Evolutionary conservation across 2,888 invertebrate species (phyloP), one percentile per base, ranked within the genome.

Genomic region (Ashinkailepas kermadecensis): DNA sequence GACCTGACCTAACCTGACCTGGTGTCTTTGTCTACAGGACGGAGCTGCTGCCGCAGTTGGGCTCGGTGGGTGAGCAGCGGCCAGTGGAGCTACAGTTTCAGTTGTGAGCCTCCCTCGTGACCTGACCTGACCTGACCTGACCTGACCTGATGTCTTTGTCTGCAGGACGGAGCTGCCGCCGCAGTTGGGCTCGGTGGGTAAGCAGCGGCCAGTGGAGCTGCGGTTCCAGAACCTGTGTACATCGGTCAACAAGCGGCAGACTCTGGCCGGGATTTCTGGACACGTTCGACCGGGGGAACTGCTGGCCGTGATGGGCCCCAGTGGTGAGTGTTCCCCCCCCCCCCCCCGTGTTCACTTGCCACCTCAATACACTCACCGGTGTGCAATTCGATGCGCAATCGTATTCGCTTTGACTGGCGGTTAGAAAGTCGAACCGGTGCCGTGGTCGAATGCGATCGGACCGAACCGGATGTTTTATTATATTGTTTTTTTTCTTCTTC

Each of bases 221-320:
- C 70, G 15, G 18, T 70, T 70, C 70, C 39, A 70, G 54, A 54
- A 54, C 25, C 87, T 92, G 84, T 84, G 82, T 79, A 85, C 85
- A 84, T 87, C 87, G 85, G 87, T 88, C 85, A 88, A 88, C 84
- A 89, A 90, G 84, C 89, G 92, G 82, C 89, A 89, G 81, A 91
- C 93, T 85, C 90, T 94, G 82, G 89, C 90, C 84, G 91, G 92
- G 88, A 91, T 94, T 85, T 92, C 91, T 86, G 94, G 94, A 67
- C 88, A 91, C 85, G 93, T 92, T 84, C 90, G 91, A 85, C 93
- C 93, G 25, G 94, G 94, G 81, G 92, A 94, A 86, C 90, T 94
- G 83, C 88, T 94, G 86, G 94, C 94, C 84, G 91, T 94, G 83
- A 93, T 94, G 93, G 94, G 94, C 84, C 93, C 94, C 64, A 93